Conservation (phyloP, 2,113 vertebrate genomes). For the Dipodomys spectabilis region DNA sequence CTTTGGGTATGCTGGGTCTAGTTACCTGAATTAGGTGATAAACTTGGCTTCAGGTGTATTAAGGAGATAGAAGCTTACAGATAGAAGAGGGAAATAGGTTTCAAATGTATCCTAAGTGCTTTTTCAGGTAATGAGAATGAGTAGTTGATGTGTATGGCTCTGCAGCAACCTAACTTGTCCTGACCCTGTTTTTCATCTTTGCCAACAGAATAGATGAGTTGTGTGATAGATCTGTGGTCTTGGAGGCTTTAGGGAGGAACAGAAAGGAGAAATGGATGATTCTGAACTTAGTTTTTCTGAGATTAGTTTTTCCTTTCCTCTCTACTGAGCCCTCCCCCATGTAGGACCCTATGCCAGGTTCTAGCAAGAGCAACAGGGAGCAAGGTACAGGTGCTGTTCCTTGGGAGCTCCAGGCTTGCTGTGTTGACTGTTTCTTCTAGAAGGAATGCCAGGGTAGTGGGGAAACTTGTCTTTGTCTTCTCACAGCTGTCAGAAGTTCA, state of each 20-base stretch:
- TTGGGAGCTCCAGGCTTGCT: neutral
- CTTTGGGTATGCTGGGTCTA: neutral
- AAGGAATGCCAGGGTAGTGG: too few relatives aligned
- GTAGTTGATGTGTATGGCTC: neutral
- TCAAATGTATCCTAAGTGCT: neutral
- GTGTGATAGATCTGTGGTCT: too few relatives aligned
- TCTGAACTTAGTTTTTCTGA: too few relatives aligned
- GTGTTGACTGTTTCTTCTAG: neutral
- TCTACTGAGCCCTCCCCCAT: too few relatives aligned
- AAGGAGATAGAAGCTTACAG: too few relatives aligned
- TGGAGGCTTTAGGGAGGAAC: too few relatives aligned
- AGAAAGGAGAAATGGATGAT: too few relatives aligned
- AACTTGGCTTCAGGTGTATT: neutral
- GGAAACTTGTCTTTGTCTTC: too few relatives aligned
- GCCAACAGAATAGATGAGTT: too few relatives aligned
- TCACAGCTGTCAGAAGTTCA: neutral
- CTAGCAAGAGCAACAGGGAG: neutral
- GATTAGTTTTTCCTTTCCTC: neutral
- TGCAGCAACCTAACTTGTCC: fast-evolving
- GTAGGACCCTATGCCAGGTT: neutral
- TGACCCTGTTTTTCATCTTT: too few relatives aligned
- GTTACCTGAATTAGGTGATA: neutral
- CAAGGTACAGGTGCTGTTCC: too few relatives aligned
- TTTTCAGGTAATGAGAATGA: fast-evolving
- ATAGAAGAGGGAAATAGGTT: neutral